A percentile compares a stretch with the other conserved stretches of the same genome.
Evolutionary conservation across 1,140 invertebrate genomes (phyloP).

Genomic region (Bombus pascuorum): DNA sequence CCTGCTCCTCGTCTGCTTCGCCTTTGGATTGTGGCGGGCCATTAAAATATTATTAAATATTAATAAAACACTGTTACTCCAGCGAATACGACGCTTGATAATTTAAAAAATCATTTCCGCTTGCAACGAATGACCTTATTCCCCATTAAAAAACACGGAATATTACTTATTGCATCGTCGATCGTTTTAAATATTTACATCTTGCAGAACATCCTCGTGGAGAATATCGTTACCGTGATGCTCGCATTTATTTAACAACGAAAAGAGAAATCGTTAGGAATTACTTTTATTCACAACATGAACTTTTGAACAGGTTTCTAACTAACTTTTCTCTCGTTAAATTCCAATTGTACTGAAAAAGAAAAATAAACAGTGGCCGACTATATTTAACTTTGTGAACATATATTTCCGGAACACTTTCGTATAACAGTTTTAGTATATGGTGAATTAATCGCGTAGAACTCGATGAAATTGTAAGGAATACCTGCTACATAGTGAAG

Average conservation of each 20-base stretch:
- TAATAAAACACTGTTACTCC: constrained; percentile 43
- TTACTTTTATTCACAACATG: neutral
- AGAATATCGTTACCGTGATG: no score
- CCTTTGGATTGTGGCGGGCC: constrained; percentile 43
- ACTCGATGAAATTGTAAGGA: no score
- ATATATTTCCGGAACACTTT: no score
- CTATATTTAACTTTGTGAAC: no score
- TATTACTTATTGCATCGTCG: neutral
- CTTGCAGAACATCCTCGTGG: no score
- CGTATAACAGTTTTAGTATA: no score
- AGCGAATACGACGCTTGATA: no score
- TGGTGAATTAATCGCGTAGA: no score
- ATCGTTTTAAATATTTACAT: neutral
- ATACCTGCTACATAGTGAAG: no score
- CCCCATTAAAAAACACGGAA: neutral
- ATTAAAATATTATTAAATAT: constrained; percentile 71
- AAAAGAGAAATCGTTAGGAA: neutral
- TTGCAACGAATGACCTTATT: neutral
- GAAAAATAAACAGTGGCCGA: no score
- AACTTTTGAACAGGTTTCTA: neutral
- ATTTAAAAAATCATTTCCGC: neutral
- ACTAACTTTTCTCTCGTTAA: neutral
- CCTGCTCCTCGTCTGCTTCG: constrained; percentile 21
- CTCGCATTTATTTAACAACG: neutral
- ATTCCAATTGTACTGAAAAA: no score